phyloP scores from a whole-genome alignment of 2,888 invertebrate species.

The Andrena flavipes region DNA sequence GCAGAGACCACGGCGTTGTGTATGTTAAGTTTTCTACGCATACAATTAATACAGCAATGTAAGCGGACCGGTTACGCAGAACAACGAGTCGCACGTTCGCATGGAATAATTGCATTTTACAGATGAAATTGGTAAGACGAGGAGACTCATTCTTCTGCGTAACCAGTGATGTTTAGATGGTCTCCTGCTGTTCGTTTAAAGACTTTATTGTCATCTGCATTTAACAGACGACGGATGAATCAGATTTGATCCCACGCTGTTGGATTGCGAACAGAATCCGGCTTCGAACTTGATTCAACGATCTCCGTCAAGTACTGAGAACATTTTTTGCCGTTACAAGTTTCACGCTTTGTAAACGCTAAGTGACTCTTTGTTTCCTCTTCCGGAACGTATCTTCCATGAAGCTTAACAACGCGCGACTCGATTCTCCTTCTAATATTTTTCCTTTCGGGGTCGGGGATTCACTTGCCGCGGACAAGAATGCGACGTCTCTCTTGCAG shows the following conservation, averaged over 20 bases:
- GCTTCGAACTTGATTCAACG: constrained; percentile 37
- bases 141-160: constrained; percentile 27
- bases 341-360: constrained; percentile 38
- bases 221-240: constrained; percentile 60
- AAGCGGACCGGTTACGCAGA: constrained; percentile 39
- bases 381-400: constrained; percentile 77
- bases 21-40: constrained; percentile 58
- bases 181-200: constrained; percentile 61
- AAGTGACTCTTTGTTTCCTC: constrained; percentile 64
- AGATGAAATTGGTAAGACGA: background rate
- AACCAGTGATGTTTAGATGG: constrained; percentile 34
- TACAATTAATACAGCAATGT: constrained; percentile 54
- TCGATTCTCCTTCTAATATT: constrained; percentile 6
- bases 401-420: constrained; percentile 30
- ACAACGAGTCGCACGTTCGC: background rate
- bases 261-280: background rate
- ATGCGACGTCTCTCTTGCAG: constrained; percentile 20
- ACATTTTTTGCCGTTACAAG: constrained; percentile 18
- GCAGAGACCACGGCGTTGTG: constrained; percentile 40
- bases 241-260: constrained; percentile 23
- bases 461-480: constrained; percentile 22
- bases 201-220: constrained; percentile 64
- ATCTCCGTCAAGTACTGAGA: constrained; percentile 39
- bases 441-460: constrained; percentile 19
- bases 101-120: background rate